Conservation (phyloP, 2,888 invertebrate species). For the Pachliopta kotzebuea region DNA sequence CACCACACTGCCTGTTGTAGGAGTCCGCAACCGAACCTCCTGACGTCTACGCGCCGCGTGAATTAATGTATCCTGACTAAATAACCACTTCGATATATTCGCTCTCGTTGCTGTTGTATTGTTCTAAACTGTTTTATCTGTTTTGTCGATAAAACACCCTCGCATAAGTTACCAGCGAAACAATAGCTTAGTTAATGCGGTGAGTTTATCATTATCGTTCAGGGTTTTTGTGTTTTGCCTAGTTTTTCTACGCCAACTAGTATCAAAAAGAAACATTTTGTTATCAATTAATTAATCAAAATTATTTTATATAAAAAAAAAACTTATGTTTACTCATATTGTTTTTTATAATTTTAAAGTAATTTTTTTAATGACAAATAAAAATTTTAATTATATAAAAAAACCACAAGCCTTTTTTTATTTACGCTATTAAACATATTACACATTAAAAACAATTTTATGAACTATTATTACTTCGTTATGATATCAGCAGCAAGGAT, state of each 20-base stretch:
- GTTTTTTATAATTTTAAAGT: no score
- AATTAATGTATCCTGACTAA: constrained; percentile 62
- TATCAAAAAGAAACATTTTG: neutral
- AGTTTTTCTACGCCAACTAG: neutral
- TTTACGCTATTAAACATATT: no score
- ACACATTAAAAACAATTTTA: no score
- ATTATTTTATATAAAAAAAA: no score
- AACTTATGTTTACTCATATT: no score
- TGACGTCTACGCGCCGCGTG: constrained; percentile 52
- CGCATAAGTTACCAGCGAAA: constrained; percentile 12
- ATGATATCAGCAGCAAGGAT: no score
- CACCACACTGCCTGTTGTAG: constrained; percentile 50
- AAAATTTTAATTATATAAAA: no score
- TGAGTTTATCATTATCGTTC: constrained; percentile 30
- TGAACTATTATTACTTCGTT: no score
- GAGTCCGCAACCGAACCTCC: constrained; percentile 62
- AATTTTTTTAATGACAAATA: no score
- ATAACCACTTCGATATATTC: constrained; percentile 54
- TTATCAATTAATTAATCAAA: no score
- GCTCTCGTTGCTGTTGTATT: constrained; percentile 53
- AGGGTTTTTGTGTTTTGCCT: constrained; percentile 1
- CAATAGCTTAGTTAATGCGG: constrained; percentile 23
- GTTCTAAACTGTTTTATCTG: constrained; percentile 39
- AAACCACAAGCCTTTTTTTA: no score
- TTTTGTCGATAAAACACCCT: constrained; percentile 11